A percentile compares a stretch with the other conserved stretches of the same genome.
Conservation (phyloP, 2,888 invertebrate genomes). For the Eupithecia abbreviata region DNA sequence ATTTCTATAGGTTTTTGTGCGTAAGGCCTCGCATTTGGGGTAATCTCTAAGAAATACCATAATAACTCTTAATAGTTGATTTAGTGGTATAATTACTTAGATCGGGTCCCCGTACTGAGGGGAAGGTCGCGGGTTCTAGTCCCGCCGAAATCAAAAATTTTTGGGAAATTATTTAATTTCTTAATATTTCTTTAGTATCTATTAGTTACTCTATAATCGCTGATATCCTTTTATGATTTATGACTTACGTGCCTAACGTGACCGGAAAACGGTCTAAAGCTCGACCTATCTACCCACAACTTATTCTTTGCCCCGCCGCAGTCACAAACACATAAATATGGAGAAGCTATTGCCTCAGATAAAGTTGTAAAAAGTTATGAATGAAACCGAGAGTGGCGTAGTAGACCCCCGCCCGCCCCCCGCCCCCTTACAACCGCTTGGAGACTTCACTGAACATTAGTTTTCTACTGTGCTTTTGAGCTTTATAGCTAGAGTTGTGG, state of each 20-base stretch:
- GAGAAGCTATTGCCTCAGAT: constrained; percentile 81
- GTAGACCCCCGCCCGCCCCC: constrained; percentile 62
- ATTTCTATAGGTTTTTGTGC: too few species aligned
- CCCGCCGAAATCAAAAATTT: too few species aligned
- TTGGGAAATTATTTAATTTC: too few species aligned
- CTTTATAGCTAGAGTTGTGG: constrained; percentile 58
- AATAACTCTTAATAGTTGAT: too few species aligned
- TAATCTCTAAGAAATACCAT: too few species aligned
- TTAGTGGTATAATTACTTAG: too few species aligned
- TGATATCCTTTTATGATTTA: too few species aligned
- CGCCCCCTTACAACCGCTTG: constrained; percentile 52
- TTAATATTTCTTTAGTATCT: too few species aligned
- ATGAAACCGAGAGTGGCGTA: constrained; percentile 84
- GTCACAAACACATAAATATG: constrained; percentile 82
- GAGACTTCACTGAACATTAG: constrained; percentile 78
- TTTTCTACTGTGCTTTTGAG: constrained; percentile 71
- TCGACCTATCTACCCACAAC: not conserved
- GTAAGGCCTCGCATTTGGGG: too few species aligned
- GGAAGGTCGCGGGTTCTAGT: too few species aligned
- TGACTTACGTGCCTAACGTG: not conserved
- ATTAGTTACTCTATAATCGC: too few species aligned
- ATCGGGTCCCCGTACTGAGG: too few species aligned
- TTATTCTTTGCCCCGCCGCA: constrained; percentile 68
- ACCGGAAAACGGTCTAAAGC: not conserved
- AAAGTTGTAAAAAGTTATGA: constrained; percentile 85